Base-by-base conservation (phyloP, 2,888 invertebrate species). In the Sarcophaga variegata region DNA sequence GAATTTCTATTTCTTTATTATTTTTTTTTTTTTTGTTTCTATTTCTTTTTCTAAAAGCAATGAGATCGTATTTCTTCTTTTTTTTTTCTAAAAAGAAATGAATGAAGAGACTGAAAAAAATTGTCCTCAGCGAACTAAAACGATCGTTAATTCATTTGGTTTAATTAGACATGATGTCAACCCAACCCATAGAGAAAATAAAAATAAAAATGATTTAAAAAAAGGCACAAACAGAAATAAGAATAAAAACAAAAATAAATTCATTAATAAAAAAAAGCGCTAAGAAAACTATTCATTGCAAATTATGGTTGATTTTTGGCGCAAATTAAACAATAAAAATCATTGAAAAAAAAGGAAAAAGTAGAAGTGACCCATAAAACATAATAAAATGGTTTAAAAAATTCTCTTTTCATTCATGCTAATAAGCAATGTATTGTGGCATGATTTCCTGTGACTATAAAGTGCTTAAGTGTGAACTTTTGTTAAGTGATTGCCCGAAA, bases 91-190 rank as follows among this genome's bases (percentile, higher is more conserved):
- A 25, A 25, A 27, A 37, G 2, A 10, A 37, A 2, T 37, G 37
- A 37, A 37, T 37, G 37, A 37, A 37, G 10, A 37, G 37, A 37
- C 37, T 37, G 37, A 37, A 37, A 37, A 37, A 37, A 37, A 37
- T 37, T 37, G 37, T 37, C 10, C 37, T 37, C 37, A 37, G 8
- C 37, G 8, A 37, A 37, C 37, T 37, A 37, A 37, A 37, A 10
- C 37, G 37, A 79, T 75, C 45, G 64, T 75, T 79, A 74, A 75
- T 54, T 77, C 63, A 75, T 83, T 79, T 75, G 25, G 45, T 74
- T 83, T 63, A 75, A 80, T 80, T 84, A 84, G 79, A 70, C 59
- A 75, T 84, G 83, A 84, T 84, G 83, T 84, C 83, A 79, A 75
- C 83, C 47, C 64, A 54, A 22, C 22, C 17, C 6, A 17, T 22